Conservation (phyloP, 2,888 invertebrate genomes). For the Parnassius smintheus region DNA sequence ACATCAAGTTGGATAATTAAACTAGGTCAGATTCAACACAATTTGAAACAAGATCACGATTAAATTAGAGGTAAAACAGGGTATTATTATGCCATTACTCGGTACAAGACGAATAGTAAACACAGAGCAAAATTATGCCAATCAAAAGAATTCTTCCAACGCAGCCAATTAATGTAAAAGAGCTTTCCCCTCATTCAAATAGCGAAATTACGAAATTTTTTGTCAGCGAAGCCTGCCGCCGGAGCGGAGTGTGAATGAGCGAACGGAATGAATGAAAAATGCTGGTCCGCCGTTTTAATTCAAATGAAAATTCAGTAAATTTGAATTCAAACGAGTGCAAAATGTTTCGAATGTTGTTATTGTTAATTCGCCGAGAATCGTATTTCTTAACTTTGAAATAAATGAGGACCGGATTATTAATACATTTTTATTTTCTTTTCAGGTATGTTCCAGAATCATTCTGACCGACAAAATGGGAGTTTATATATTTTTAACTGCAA, state of each 20-base stretch:
- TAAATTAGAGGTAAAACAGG: no score
- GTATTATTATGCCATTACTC: no score
- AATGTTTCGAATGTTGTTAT: constrained; percentile 40
- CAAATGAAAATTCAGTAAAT: constrained; percentile 59
- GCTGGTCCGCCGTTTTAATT: constrained; percentile 49
- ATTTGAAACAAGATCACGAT: no score
- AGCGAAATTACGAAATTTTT: constrained; percentile 26
- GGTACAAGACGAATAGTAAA: background rate
- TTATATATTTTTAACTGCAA: no score
- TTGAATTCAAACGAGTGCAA: constrained; percentile 48
- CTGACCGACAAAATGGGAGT: background rate
- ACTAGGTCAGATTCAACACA: no score
- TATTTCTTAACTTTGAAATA: constrained; percentile 1
- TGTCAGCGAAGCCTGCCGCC: constrained; percentile 15
- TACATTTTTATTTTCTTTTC: constrained; percentile 6
- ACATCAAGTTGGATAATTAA: no score
- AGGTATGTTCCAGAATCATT: background rate
- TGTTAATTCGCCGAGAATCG: constrained; percentile 26
- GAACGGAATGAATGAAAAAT: constrained; percentile 27
- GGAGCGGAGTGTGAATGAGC: constrained; percentile 24
- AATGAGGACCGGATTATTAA: background rate
- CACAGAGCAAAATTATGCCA: constrained; percentile 2
- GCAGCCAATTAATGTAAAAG: constrained; percentile 11
- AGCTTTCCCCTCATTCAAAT: background rate
- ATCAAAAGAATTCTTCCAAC: constrained; percentile 5